Conservation (phyloP, 2,888 invertebrate species). For the Drosophila vallismaia region DNA sequence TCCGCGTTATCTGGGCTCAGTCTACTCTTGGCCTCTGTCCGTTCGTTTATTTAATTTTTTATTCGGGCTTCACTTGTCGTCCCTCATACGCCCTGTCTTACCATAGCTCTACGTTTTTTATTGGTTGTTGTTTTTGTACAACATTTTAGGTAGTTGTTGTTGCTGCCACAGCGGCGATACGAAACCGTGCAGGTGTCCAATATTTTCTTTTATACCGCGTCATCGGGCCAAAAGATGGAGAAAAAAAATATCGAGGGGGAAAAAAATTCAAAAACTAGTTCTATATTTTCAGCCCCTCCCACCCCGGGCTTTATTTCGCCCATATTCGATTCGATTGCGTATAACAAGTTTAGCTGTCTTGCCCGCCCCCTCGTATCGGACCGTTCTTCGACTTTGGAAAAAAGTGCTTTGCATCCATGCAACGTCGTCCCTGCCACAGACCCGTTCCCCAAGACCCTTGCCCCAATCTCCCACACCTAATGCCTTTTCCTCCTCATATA, state of each 20-base stretch:
- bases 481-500: conserved; percentile 46
- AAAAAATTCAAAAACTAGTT: conserved; percentile 67
- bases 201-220: conserved; percentile 81
- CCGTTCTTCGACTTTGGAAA: conserved; percentile 34
- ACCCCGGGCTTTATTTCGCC: conserved; percentile 64
- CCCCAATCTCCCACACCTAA: conserved; percentile 43
- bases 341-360: conserved; percentile 75
- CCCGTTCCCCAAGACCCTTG: neutral
- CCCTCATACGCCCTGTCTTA: conserved; percentile 59
- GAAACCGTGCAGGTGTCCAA: conserved; percentile 82
- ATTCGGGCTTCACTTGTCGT: conserved; percentile 67
- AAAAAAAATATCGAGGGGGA: conserved; percentile 13
- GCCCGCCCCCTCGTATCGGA: conserved; percentile 13
- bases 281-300: conserved; percentile 69
- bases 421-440: conserved; percentile 50
- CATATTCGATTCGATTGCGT: conserved; percentile 77
- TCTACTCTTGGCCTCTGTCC: conserved; percentile 39
- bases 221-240: conserved; percentile 54
- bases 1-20: conserved; percentile 44
- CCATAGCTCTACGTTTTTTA: neutral
- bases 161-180: conserved; percentile 65
- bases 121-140: conserved; percentile 21
- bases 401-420: conserved; percentile 78
- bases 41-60: conserved; percentile 47
- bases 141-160: conserved; percentile 22